These are phyloP conservation scores for Eilema caniola DNA, from an alignment of 2,888 invertebrate species.

Conservation along the genomic window DNA sequence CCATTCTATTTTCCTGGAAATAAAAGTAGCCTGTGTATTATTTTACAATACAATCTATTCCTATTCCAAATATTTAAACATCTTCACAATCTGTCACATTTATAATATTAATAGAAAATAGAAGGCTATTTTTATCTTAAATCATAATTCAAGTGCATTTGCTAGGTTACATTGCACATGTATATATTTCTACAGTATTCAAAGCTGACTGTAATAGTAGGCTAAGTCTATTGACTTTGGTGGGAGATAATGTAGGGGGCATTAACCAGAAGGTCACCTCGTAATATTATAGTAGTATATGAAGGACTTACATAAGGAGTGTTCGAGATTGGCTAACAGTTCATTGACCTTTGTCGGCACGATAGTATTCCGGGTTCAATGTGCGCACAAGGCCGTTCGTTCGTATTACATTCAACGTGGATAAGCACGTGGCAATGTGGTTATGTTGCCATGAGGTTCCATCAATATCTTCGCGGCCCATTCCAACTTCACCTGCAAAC, in stretches of 20 bases:
- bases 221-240: conserved; percentile 19
- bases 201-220: conserved; percentile 11
- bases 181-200: neutral
- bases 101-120: too few relatives aligned
- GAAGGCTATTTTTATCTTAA: too few relatives aligned
- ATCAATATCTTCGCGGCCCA: neutral
- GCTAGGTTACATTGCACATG: neutral
- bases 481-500: neutral
- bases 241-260: conserved; percentile 49
- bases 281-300: conserved; percentile 65
- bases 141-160: too few relatives aligned
- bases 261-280: conserved; percentile 76
- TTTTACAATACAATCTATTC: too few relatives aligned
- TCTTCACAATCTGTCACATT: too few relatives aligned
- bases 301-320: conserved; percentile 75
- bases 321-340: conserved; percentile 70
- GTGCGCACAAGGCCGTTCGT: conserved; percentile 79
- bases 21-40: too few relatives aligned
- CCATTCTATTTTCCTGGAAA: neutral
- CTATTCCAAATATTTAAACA: too few relatives aligned
- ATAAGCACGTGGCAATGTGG: conserved; percentile 52
- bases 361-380: conserved; percentile 80
- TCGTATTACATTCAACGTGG: conserved; percentile 60
- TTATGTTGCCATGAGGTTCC: conserved; percentile 33
- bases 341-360: conserved; percentile 66